Evolutionary conservation across 1,140 invertebrate genomes (phyloP), one percentile per base, ranked within the genome.

Genomic region (Chironomus tepperi): DNA sequence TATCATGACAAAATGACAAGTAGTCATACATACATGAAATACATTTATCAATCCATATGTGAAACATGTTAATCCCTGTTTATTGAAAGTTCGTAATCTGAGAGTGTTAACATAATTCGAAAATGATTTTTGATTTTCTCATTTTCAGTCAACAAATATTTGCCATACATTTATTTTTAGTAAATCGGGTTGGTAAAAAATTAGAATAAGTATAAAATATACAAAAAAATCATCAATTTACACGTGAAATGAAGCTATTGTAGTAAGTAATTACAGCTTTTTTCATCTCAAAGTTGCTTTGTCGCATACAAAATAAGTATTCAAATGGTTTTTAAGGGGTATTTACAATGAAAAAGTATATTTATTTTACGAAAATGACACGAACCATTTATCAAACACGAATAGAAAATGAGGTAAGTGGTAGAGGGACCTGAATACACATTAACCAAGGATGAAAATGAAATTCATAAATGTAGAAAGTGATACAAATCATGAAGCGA

Each of bases 211-310:
- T 15, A 57, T 12, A 57, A 57, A n/a, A n/a, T 57, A 5, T 5
- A 57, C 5, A 57, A 12, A 57, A 57, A 57, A 15, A 5, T 57
- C 10, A n/a, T 57, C 15, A 57, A 57, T n/a, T 47, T 47, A 10
- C 15, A 47, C 15, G 8, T 47, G 43, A 7, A 47, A 34, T 34
- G 24, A 34, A 34, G 24, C 24, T 5, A 34, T 34, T 34, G 24
- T 2, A 34, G 24, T 34, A 57, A 12, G n/a, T n/a, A 57, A 57
- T 57, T 57, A 7, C 16, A 18, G 18, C 65, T 21, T 70, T 19
- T 21, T 70, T 70, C n/a, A 70, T 70, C 18, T 18, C 65, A 70
- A 70, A 70, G 65, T 70, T 70, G 65, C 65, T 70, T 70, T 70
- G 65, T 70, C 65, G 65, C 65, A 70, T 70, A 70, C 16, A 70